Base-by-base conservation (phyloP, 2,888 invertebrate genomes). In the Eupithecia centaureata region DNA sequence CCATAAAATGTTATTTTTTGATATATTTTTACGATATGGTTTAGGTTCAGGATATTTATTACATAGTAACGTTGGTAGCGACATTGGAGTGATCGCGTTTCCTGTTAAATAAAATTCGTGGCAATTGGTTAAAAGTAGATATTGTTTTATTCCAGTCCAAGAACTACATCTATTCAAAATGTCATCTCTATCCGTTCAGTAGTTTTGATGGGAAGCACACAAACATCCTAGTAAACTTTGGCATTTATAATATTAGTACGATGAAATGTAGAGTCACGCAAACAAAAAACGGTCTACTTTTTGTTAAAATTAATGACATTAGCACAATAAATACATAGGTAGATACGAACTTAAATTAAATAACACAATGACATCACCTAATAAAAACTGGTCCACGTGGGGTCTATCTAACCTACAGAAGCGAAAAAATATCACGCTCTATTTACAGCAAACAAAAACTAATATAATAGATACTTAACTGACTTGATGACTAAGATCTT, bases 261-360 rank as follows among this genome's bases (percentile, higher is more conserved):
- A 38, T 38, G 38, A 47, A 47, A 10, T 25, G 57, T 32, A 2
- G 15, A 54, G 57, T 18, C 18, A 22, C 18, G 7, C 0, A 1
- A 52, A 33, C 5, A 57, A 57, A 32, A 57, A 32, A n/a, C n/a
- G 22, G 4, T 13, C 57, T 5, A 47, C 22, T 68, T 72, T 70
- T 70, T 70, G 57, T 65, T 61, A 52, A 59, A 65, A 69, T 69
- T 73, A 73, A 73, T 72, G 71, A 63, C 63, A 68, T 72, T 68
- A 72, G 51, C 66, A 47, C 33, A 38, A 64, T 28, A 72, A 73
- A 71, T 65, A 71, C 65, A 56, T 22, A 63, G 67, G 66, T 71
- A 63, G 67, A 65, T 71, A 64, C 61, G 67, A 61, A 63, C 68
- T 72, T 71, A 69, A 62, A 71, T 71, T 70, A 71, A 51, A 71